Evolutionary conservation across 1,140 invertebrate genomes (phyloP).

Genomic region (Latrodectus geometricus): DNA sequence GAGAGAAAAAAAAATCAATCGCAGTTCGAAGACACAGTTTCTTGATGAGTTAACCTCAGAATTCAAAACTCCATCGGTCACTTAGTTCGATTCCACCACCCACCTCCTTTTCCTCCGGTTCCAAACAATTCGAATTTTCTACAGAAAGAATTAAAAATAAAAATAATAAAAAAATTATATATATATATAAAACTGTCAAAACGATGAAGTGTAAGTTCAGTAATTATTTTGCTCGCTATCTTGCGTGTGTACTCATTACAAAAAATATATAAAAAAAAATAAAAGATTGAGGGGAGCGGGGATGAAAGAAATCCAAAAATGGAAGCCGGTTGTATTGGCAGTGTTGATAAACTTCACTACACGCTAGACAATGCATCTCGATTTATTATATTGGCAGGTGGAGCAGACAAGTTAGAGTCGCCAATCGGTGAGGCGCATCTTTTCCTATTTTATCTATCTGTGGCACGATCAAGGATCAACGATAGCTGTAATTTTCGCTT

Average conservation of each 20-base stretch:
- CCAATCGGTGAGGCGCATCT: constrained; percentile 58
- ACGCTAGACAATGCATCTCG: constrained; percentile 60
- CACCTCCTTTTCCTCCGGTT: neutral
- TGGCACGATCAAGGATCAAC: constrained; percentile 59
- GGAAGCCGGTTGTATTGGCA: constrained; percentile 59
- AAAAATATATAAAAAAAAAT: constrained; percentile 30
- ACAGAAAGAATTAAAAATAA: neutral
- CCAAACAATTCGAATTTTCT: too few species aligned
- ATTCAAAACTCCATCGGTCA: constrained; percentile 56
- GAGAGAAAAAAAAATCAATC: constrained; percentile 26
- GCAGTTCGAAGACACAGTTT: constrained; percentile 9
- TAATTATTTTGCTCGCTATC: constrained; percentile 59
- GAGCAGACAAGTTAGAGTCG: constrained; percentile 56
- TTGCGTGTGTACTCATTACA: constrained; percentile 42
- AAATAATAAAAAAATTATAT: constrained; percentile 9
- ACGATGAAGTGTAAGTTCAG: constrained; percentile 51
- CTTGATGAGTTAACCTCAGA: constrained; percentile 43
- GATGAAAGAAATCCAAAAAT: constrained; percentile 12
- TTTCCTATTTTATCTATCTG: constrained; percentile 61
- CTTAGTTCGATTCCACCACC: constrained; percentile 31
- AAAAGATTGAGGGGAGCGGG: neutral
- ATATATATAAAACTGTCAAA: constrained; percentile 55
- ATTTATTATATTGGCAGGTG: constrained; percentile 62
- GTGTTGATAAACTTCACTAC: constrained; percentile 57
- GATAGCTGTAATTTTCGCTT: constrained; percentile 60